A percentile compares a stretch with the other conserved stretches of the same genome.
Evolutionary conservation across 2,888 invertebrate species (phyloP).

Genomic region (Hyposoter dolosus): DNA sequence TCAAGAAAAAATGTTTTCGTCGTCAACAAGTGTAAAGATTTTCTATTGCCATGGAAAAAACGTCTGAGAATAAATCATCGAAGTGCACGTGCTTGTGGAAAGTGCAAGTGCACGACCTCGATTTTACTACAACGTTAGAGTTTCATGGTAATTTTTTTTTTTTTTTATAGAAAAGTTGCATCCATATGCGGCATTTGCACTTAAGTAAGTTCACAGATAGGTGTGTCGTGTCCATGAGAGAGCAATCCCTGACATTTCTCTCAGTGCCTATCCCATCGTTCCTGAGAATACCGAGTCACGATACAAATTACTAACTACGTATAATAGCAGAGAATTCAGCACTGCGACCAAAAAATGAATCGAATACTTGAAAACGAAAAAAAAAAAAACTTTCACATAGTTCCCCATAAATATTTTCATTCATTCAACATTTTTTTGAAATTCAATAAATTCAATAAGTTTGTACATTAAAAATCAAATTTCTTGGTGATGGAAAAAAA

Average conservation of each 20-base stretch:
- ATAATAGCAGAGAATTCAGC: conserved; percentile 7
- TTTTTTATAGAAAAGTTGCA: not conserved
- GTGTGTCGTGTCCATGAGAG: conserved; percentile 45
- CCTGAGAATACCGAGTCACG: conserved; percentile 50
- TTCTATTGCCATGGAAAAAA: not conserved
- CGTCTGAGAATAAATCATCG: conserved; percentile 32
- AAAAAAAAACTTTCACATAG: not conserved
- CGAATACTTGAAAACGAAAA: not conserved
- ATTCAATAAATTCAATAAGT: too few species aligned
- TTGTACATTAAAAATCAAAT: too few species aligned
- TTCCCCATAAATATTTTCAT: too few species aligned
- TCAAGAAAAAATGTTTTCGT: too few species aligned
- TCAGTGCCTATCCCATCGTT: conserved; percentile 37
- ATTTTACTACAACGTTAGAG: conserved; percentile 23
- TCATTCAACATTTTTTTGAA: too few species aligned
- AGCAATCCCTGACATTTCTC: conserved; percentile 63
- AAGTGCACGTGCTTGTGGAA: conserved; percentile 60
- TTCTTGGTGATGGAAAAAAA: too few species aligned
- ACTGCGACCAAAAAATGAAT: not conserved
- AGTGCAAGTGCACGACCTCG: conserved; percentile 67
- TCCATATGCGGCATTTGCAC: not conserved
- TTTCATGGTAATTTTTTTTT: conserved; percentile 18
- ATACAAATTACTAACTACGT: conserved; percentile 16
- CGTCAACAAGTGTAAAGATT: not conserved
- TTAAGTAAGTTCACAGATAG: conserved; percentile 18